phyloP scores from a whole-genome alignment of 1,140 invertebrate genomes.

The Pseudomyrmex flavicornis region DNA sequence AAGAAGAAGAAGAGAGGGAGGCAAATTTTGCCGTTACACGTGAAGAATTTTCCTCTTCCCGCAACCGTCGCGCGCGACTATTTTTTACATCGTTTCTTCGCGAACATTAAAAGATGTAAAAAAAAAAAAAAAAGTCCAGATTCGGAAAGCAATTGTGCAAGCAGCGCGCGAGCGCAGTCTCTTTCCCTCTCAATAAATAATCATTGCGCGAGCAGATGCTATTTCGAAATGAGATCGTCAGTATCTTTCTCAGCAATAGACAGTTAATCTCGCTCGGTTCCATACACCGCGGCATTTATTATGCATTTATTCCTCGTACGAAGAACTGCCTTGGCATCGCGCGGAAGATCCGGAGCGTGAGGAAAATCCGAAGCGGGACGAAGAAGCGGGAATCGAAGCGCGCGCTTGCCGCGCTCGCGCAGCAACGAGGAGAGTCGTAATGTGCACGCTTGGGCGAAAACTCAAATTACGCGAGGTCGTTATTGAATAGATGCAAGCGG shows the following conservation, averaged over 20 bases:
- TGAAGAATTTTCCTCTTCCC: neutral
- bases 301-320: conserved; percentile 44
- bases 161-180: too few relatives aligned
- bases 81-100: neutral
- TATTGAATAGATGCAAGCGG: conserved; percentile 55
- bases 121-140: too few relatives aligned
- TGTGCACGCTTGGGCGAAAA: conserved; percentile 48
- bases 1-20: neutral
- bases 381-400: conserved; percentile 3
- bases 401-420: too few relatives aligned
- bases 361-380: conserved; percentile 25
- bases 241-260: conserved; percentile 21
- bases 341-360: conserved; percentile 1
- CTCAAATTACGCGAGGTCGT: conserved; percentile 51
- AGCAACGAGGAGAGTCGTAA: neutral
- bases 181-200: too few relatives aligned
- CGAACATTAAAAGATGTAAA: neutral
- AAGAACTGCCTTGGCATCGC: conserved; percentile 5
- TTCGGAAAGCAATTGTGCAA: too few relatives aligned
- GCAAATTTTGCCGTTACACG: conserved; percentile 22
- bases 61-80: neutral
- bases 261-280: conserved; percentile 48
- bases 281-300: conserved; percentile 34
- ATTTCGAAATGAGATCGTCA: neutral
- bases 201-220: too few relatives aligned